These are phyloP conservation scores for Nomada ferruginata DNA, from an alignment of 2,888 invertebrate genomes.

Conservation along the genomic window DNA sequence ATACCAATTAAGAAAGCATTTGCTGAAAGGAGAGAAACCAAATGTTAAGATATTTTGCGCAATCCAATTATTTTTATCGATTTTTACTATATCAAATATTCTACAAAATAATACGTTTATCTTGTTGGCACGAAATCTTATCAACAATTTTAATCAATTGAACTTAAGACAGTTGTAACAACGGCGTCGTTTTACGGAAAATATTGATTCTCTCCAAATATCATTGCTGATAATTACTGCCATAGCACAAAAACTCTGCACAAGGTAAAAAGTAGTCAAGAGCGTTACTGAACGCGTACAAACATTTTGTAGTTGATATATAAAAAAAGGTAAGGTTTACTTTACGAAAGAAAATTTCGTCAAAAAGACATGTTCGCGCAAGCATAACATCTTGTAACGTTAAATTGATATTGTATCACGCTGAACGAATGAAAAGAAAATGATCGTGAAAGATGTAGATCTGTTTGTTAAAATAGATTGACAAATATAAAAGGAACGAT, in stretches of 20 bases:
- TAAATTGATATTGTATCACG: conserved; percentile 13
- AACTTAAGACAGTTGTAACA: not conserved
- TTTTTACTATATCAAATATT: not conserved
- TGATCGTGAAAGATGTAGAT: conserved; percentile 11
- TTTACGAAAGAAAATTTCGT: no score
- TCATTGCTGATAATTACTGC: not conserved
- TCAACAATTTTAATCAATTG: not conserved
- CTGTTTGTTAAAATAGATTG: conserved; percentile 27
- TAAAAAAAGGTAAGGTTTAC: not conserved
- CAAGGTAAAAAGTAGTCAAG: conserved; percentile 34
- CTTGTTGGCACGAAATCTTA: not conserved
- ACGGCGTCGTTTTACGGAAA: not conserved
- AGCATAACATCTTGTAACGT: conserved; percentile 3
- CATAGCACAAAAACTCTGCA: conserved; percentile 50
- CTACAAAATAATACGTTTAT: not conserved
- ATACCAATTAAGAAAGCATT: conserved; percentile 52
- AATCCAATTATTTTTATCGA: conserved; percentile 9
- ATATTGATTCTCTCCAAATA: not conserved
- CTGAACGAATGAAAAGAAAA: not conserved
- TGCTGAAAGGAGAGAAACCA: conserved; percentile 31
- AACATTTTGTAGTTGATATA: conserved; percentile 2
- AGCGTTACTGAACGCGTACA: conserved; percentile 20
- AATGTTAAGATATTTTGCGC: conserved; percentile 39
- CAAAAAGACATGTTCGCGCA: not conserved
- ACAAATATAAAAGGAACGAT: conserved; percentile 9